phyloP scores from a whole-genome alignment of 2,888 invertebrate species.

The Nematopogon swammerdamellus region DNA sequence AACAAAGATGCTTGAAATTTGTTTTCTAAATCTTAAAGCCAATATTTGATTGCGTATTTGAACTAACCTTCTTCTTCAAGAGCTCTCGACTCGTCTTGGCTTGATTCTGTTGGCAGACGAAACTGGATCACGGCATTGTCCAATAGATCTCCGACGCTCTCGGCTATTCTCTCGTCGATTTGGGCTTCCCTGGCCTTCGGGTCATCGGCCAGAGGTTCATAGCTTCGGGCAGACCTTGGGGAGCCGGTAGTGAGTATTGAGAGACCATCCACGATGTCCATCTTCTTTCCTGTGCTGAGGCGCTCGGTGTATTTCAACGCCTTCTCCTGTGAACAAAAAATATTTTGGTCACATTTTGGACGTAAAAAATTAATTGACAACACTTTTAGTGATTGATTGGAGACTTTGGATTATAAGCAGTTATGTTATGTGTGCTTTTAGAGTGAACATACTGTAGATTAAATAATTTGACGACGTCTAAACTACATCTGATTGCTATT shows the following conservation, averaged over 20 bases:
- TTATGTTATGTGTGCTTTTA: no score
- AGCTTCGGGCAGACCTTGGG: slow-evolving; percentile 43
- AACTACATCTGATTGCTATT: no score
- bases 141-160: slow-evolving; percentile 42
- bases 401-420: no score
- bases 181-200: slow-evolving; percentile 41
- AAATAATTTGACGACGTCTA: no score
- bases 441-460: no score
- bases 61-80: slow-evolving; percentile 52
- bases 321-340: slow-evolving; percentile 44
- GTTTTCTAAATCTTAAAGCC: no score
- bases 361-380: no score
- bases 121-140: slow-evolving; percentile 47
- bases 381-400: no score
- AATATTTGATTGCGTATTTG: no score
- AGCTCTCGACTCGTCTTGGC: slow-evolving; percentile 30
- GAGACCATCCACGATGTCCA: slow-evolving; percentile 51
- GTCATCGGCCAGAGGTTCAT: slow-evolving; percentile 39
- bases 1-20: no score
- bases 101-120: slow-evolving; percentile 26
- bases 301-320: slow-evolving; percentile 58
- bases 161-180: slow-evolving; percentile 40
- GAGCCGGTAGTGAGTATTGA: slow-evolving; percentile 47
- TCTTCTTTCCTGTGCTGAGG: slow-evolving; percentile 50
- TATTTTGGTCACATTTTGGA: no score